Percentiles rank a stretch among this genome's conserved stretches.
Conservation (phyloP, 2,797 vertebrate genomes). For the Pangasius larnaudii region DNA sequence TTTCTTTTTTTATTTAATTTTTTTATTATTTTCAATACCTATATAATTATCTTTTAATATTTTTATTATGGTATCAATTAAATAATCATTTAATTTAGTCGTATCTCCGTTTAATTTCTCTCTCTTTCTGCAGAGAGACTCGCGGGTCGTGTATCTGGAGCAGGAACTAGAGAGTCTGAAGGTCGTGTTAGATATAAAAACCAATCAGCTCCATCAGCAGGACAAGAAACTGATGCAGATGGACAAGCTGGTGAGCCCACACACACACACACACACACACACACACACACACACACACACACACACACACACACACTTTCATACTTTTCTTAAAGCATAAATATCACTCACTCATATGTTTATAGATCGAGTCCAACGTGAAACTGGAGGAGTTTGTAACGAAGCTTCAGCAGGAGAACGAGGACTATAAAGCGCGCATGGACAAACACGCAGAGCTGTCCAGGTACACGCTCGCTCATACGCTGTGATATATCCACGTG, state of each 20-base stretch:
- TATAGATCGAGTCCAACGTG: conserved; percentile 84
- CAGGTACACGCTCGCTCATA: conserved; percentile 74
- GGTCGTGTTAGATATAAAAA: conserved; percentile 94
- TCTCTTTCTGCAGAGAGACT: conserved; percentile 83
- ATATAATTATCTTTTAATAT: too few relatives aligned
- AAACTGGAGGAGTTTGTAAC: conserved; percentile 86
- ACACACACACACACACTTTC: background rate
- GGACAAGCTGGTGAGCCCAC: conserved; percentile 84
- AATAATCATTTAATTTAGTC: too few relatives aligned
- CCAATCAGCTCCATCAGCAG: conserved; percentile 89
- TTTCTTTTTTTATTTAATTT: too few relatives aligned
- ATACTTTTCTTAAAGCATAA: background rate
- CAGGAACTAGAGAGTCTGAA: conserved; percentile 94
- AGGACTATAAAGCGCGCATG: conserved; percentile 92
- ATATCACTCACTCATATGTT: background rate
- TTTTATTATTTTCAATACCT: too few relatives aligned
- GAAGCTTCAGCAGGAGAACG: conserved; percentile 92
- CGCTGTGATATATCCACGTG: background rate
- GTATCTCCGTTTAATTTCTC: background rate
- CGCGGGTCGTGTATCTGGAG: conserved; percentile 88
- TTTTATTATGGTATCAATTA: too few relatives aligned
- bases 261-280: conserved; percentile 17
- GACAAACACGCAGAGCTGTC: conserved; percentile 92
- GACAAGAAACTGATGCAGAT: conserved; percentile 92
- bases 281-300: background rate